Evolutionary conservation across 2,888 invertebrate species (phyloP).

Genomic region (Synanthedon formicaeformis): DNA sequence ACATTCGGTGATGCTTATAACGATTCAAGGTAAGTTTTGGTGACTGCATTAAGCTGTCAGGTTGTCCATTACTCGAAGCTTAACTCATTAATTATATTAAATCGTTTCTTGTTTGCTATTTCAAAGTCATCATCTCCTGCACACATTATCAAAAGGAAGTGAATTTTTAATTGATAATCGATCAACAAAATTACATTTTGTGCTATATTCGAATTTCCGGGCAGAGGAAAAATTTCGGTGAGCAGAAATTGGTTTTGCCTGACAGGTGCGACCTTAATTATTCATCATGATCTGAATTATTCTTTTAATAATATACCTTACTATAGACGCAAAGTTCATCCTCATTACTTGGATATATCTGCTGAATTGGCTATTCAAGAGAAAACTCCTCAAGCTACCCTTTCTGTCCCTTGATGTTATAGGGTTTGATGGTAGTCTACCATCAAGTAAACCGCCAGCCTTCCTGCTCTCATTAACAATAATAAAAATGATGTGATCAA

Average conservation of each 20-base stretch:
- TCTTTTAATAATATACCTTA: too few relatives aligned
- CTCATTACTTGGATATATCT: too few relatives aligned
- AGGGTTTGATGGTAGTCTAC: too few relatives aligned
- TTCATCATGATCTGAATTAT: conserved; percentile 1
- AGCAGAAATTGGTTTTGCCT: not conserved
- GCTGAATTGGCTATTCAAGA: too few relatives aligned
- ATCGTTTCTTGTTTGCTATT: conserved; percentile 8
- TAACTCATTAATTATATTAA: conserved; percentile 13
- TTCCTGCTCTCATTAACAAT: not conserved
- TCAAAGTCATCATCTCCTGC: not conserved
- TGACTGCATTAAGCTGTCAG: conserved; percentile 44
- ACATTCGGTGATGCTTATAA: conserved; percentile 18
- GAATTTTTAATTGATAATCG: not conserved
- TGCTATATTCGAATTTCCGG: not conserved
- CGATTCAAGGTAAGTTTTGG: conserved; percentile 21
- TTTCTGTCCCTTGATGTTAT: too few relatives aligned
- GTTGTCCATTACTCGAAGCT: conserved; percentile 36
- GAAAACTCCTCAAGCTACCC: too few relatives aligned
- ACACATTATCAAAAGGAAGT: not conserved
- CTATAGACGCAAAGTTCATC: too few relatives aligned
- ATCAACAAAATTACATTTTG: not conserved
- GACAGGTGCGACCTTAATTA: conserved; percentile 21
- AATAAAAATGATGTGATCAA: not conserved
- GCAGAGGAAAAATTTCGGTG: not conserved
- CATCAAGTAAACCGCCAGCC: too few relatives aligned